Percentiles rank a stretch among this genome's conserved stretches.
Evolutionary conservation across 2,797 vertebrate species (phyloP).

Genomic region (Anisognathus igniventris): DNA sequence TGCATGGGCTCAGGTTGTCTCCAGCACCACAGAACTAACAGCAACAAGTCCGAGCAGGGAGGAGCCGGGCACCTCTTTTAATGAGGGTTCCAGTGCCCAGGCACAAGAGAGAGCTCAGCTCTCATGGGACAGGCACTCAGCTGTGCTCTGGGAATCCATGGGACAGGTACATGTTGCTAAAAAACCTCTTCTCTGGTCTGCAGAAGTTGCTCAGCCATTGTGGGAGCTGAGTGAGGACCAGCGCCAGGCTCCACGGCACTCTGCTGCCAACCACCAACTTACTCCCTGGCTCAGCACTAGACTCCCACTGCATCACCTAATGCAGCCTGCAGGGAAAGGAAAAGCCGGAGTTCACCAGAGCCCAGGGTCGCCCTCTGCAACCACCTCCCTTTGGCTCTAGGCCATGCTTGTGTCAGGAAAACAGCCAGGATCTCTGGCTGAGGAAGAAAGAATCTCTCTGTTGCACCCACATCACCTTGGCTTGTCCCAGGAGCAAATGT

Average conservation of each 20-base stretch:
- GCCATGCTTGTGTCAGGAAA: not conserved
- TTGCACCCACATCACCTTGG: not conserved
- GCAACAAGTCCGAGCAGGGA: not conserved
- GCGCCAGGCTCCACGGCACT: not conserved
- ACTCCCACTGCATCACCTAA: conserved; percentile 52
- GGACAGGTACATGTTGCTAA: not conserved
- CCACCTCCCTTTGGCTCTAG: not conserved
- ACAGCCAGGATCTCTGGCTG: not conserved
- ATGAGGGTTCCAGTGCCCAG: not conserved
- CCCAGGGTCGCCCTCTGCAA: not conserved
- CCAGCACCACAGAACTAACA: not conserved
- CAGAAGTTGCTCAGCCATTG: conserved; percentile 47
- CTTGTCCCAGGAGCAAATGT: not conserved
- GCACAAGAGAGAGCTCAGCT: not conserved
- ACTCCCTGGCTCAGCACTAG: conserved; percentile 61
- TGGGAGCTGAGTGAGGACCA: conserved; percentile 1
- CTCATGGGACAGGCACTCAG: not conserved
- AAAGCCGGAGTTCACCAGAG: conserved; percentile 28
- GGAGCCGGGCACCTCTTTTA: not conserved
- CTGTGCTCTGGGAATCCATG: not conserved
- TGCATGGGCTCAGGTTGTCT: not conserved
- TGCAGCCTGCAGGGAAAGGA: conserved; percentile 61
- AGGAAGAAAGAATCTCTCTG: not conserved
- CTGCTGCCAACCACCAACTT: conserved; percentile 52
- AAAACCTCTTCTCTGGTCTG: not conserved